Base-by-base conservation (phyloP, 2,113 vertebrate species). In the Embiotoca jacksoni region DNA sequence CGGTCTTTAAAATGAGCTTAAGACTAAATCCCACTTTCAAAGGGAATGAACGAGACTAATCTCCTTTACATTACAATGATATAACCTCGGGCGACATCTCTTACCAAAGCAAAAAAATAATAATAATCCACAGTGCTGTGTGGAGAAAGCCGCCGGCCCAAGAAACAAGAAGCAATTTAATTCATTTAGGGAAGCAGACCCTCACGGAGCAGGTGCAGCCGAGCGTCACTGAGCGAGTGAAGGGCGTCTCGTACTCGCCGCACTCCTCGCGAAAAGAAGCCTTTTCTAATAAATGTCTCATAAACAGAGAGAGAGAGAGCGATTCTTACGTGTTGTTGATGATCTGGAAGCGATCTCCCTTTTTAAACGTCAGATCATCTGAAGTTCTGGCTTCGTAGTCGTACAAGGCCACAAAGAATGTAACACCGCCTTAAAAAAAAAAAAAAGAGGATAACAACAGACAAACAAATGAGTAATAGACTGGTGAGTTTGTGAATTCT, bases 361-460 rank as follows among this genome's bases (percentile, higher is more conserved):
- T 99, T 92, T 96, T 97, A 91, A 99, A 99, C 23, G 98, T 99
- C 75, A 99, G 97, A 85, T 99, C 98, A 86, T 99, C 98, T 73
- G 96, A 96, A 71, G 98, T 99, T 93, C 98, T 95, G 86, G 98
- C 98, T 97, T 99, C 98, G 84, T 99, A 99, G 94, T 99, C 97
- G 49, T 99, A 99, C 92, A 99, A 97, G 95, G 98, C 98, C 96
- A 99, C 98, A 92, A 99, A 99, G 94, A 99, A 95, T 39, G 98
- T 99, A 87, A 99, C 97, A 41, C 98, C 98, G 88, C 97, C 98
- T 99, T 79, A 70, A 78, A 86, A 86, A 67, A 72, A 23, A 23
- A 23, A 23, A 23, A 1, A 23, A 23, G 23, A 23, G 23, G 23
- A 23, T 3, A 50, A 63, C 44, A 63, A 53, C 32, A 70, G n/a